Conservation (phyloP, 2,888 invertebrate genomes). For the Exephanes ischioxanthus region DNA sequence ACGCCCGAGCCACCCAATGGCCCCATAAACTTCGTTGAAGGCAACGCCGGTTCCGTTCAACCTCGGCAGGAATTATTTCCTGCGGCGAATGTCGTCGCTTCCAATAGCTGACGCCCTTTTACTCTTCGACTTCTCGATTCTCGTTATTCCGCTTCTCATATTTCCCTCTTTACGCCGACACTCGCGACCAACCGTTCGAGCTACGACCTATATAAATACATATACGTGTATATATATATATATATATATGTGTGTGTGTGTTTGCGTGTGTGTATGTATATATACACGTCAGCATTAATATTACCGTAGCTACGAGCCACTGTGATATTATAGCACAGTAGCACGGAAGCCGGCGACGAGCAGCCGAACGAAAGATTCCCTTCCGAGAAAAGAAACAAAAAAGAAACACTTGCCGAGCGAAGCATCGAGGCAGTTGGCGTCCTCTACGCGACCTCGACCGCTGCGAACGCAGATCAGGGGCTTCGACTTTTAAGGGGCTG, state of each 20-base stretch:
- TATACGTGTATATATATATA: neutral
- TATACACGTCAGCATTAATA: constrained; percentile 14
- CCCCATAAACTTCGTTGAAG: constrained; percentile 44
- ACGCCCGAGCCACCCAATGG: constrained; percentile 35
- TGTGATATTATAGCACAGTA: constrained; percentile 10
- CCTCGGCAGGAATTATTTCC: constrained; percentile 35
- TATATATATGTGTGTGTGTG: no score
- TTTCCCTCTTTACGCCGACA: constrained; percentile 1
- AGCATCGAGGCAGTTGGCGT: constrained; percentile 5
- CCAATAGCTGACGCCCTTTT: constrained; percentile 15
- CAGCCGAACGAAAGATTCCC: constrained; percentile 22
- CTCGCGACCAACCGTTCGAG: constrained; percentile 5
- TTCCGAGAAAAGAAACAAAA: constrained; percentile 20
- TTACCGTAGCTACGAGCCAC: constrained; percentile 13
- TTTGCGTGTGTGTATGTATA: neutral
- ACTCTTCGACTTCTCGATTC: constrained; percentile 17
- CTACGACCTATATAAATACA: neutral
- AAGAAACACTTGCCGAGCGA: constrained; percentile 25
- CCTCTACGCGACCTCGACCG: neutral
- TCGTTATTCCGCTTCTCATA: constrained; percentile 24
- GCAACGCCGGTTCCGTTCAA: constrained; percentile 1
- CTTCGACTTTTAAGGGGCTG: constrained; percentile 8
- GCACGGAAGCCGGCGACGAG: constrained; percentile 24
- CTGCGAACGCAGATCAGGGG: neutral
- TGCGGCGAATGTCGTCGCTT: constrained; percentile 34